Base-by-base conservation (phyloP, 2,888 invertebrate genomes). In the Tenthredo scrophulariae region DNA sequence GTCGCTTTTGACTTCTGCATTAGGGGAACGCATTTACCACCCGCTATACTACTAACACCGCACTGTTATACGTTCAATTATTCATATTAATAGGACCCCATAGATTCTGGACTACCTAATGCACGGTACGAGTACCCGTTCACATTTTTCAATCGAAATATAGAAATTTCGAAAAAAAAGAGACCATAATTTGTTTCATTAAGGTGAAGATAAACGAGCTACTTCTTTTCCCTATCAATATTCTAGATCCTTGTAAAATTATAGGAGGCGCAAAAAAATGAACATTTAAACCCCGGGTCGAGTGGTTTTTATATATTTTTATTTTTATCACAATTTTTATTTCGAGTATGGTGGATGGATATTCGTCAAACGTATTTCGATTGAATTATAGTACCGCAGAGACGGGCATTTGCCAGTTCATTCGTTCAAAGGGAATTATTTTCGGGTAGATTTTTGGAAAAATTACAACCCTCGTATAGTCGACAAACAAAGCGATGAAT, bases 401-500 rank as follows among this genome's bases (percentile, higher is more conserved):
- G 62, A 62, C 62, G 62, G 62, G 62, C 22, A 33, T 77, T 46
- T 77, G 46, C 50, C 54, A 77, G 46, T 77, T 54, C 50, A 77
- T 77, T 37, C 54, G 40, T 58, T 62, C 10, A 62, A 15, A 40
- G 40, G 62, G 40, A 80, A 40, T 58, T 62, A 62, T 62, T 40
- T 80, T 58, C 18, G 84, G 75, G 37, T 82, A 85, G 87, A 89
- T 89, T 88, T 86, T 85, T 65, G 85, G 79, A 79, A 80, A 80
- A 80, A 58, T 80, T 80, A 62, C 54, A 80, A 2, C 54, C 86
- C 87, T 87, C 87, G 87, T 87, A 29, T 15, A 67, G 65, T 84
- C 72, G 87, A 87, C 91, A 91, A 91, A 93, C 92, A 92, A 92
- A 92, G 92, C 91, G 90, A 92, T 93, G 90, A 92, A 91, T 93